These are phyloP conservation scores for Gnathonemus echidnorhynchus DNA, from an alignment of 2,113 vertebrate genomes.

Conservation along the genomic window DNA sequence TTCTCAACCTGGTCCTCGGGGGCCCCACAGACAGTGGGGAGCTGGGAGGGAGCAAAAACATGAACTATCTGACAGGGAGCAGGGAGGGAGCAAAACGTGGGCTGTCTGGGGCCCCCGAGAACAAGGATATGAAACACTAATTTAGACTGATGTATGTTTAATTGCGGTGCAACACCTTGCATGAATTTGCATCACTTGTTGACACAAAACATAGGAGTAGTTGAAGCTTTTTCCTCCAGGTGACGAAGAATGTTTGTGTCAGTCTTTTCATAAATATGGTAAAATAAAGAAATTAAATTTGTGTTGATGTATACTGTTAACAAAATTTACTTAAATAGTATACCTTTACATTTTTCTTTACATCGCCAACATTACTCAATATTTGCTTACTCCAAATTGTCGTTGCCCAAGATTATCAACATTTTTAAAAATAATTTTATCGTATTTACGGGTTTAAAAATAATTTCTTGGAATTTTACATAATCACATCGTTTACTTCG, in stretches of 20 bases:
- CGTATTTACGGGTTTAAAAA: neutral
- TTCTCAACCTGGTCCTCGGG: neutral
- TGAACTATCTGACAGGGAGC: neutral
- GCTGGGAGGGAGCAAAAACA: neutral
- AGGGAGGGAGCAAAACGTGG: neutral
- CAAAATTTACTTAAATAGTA: too few relatives aligned
- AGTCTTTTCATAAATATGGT: neutral
- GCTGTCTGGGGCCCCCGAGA: neutral
- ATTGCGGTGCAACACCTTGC: conserved; percentile 27
- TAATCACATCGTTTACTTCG: neutral
- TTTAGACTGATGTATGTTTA: neutral
- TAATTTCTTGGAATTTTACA: neutral
- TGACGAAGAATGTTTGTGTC: neutral
- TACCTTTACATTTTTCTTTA: too few relatives aligned
- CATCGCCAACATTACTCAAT: neutral
- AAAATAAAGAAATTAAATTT: neutral
- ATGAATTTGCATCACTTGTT: conserved; percentile 41
- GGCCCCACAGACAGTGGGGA: too few relatives aligned
- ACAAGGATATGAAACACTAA: neutral
- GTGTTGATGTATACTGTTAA: neutral
- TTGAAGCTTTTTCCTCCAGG: neutral
- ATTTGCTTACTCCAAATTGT: neutral
- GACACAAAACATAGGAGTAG: neutral
- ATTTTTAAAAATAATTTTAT: neutral
- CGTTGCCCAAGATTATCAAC: neutral